Percentiles rank a stretch among this genome's conserved stretches.
These are phyloP conservation scores for Synanthedon tipuliformis DNA, from an alignment of 2,888 invertebrate genomes.

Conservation along the genomic window DNA sequence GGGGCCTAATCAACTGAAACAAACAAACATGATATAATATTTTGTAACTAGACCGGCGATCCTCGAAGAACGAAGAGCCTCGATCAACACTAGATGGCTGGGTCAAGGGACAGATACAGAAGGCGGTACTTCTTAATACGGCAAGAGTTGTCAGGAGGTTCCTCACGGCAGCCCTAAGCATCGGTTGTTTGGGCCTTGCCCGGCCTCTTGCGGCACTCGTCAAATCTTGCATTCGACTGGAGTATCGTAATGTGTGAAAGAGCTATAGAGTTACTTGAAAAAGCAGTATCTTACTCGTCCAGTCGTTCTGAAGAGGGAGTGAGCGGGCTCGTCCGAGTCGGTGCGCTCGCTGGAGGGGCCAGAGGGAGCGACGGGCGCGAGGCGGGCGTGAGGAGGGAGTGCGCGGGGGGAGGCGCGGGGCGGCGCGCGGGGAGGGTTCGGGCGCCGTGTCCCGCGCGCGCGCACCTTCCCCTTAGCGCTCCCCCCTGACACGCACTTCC, in stretches of 20 bases:
- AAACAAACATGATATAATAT: background rate
- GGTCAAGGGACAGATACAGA: too few relatives aligned
- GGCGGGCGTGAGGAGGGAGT: slow-evolving; percentile 4
- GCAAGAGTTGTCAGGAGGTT: too few relatives aligned
- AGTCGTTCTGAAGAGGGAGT: slow-evolving; percentile 29
- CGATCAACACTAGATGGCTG: too few relatives aligned
- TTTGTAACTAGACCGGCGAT: background rate
- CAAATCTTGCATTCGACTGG: too few relatives aligned
- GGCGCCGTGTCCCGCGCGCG: slow-evolving; percentile 21
- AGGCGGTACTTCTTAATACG: too few relatives aligned
- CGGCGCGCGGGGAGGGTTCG: slow-evolving; percentile 11
- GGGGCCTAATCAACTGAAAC: slow-evolving; percentile 45
- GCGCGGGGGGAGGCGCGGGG: slow-evolving; percentile 7
- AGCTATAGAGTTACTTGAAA: too few relatives aligned
- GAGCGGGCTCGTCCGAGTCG: slow-evolving; percentile 52
- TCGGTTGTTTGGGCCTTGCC: too few relatives aligned
- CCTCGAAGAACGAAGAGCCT: too few relatives aligned
- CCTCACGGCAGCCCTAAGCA: too few relatives aligned
- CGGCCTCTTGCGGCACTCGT: too few relatives aligned
- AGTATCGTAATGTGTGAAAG: too few relatives aligned
- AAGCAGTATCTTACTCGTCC: slow-evolving; percentile 27
- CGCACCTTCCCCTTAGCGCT: slow-evolving; percentile 21
- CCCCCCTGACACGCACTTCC: slow-evolving; percentile 6
- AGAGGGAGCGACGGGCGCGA: slow-evolving; percentile 11
- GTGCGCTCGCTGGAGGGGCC: slow-evolving; percentile 56